A percentile compares a stretch with the other conserved stretches of the same genome.
Evolutionary conservation across 2,797 vertebrate species (phyloP).

Genomic region (Argyrosomus regius): DNA sequence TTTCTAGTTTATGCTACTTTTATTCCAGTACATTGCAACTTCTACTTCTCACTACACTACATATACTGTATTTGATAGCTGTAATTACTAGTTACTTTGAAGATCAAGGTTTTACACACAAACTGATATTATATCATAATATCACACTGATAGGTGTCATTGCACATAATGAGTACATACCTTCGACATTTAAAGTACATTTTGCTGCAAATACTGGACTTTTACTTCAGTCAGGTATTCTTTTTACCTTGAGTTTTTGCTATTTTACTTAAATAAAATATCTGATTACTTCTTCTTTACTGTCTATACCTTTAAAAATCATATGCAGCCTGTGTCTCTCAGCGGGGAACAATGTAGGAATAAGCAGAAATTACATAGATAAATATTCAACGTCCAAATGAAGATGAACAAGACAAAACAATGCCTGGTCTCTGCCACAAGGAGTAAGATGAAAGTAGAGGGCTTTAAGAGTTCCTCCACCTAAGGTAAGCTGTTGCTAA

Average conservation of each 20-base stretch:
- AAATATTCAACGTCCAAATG: slow-evolving; percentile 71
- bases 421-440: slow-evolving; percentile 56
- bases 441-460: slow-evolving; percentile 66
- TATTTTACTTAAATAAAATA: too few species aligned
- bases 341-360: slow-evolving; percentile 32
- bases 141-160: background rate
- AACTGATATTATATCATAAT: background rate
- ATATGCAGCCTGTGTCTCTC: slow-evolving; percentile 23
- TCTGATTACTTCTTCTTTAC: background rate
- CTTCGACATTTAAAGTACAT: background rate
- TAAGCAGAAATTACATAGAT: slow-evolving; percentile 57
- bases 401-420: slow-evolving; percentile 67
- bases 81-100: background rate
- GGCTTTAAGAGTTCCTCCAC: slow-evolving; percentile 63
- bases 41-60: background rate
- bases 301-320: slow-evolving; percentile 27
- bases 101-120: background rate
- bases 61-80: background rate
- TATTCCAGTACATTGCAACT: too few species aligned
- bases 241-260: background rate
- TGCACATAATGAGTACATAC: background rate
- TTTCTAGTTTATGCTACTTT: background rate
- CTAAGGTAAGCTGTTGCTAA: slow-evolving; percentile 66
- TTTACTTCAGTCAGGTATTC: background rate
- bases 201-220: background rate